phyloP scores from a whole-genome alignment of 2,797 vertebrate genomes.

The Cyclopterus lumpus region DNA sequence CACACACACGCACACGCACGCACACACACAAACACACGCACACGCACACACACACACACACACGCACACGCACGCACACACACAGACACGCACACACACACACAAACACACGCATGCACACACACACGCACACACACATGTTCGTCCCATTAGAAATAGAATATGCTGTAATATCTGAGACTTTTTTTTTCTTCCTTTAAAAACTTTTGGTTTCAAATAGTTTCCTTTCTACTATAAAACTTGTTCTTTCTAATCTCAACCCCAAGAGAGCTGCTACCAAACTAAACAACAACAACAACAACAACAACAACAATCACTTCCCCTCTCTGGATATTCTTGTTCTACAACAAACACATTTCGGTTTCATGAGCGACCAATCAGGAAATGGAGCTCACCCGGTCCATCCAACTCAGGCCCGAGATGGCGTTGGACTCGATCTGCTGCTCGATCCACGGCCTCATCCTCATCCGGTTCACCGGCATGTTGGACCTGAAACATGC shows the following conservation, averaged over 20 bases:
- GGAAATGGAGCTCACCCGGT: slow-evolving; percentile 70
- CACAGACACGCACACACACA: no score
- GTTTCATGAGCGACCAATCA: no score
- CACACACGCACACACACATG: background rate
- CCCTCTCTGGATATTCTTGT: accelerated
- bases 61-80: no score
- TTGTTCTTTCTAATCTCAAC: background rate
- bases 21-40: no score
- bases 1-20: no score
- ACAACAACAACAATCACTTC: background rate
- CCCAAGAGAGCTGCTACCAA: background rate
- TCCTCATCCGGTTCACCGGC: slow-evolving; percentile 84
- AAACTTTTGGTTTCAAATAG: background rate
- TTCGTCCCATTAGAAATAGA: background rate
- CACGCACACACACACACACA: no score
- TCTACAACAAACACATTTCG: slow-evolving; percentile 4
- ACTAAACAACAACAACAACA: background rate
- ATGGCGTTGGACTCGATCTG: slow-evolving; percentile 78
- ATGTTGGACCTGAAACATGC: slow-evolving; percentile 69
- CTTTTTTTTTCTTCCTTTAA: no score
- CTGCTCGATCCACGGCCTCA: slow-evolving; percentile 85
- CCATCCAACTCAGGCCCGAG: slow-evolving; percentile 79
- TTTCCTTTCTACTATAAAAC: background rate
- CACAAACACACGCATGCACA: background rate
- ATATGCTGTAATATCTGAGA: background rate